phyloP scores from a whole-genome alignment of 2,888 invertebrate genomes.

The Noctuana brunneofusca region DNA sequence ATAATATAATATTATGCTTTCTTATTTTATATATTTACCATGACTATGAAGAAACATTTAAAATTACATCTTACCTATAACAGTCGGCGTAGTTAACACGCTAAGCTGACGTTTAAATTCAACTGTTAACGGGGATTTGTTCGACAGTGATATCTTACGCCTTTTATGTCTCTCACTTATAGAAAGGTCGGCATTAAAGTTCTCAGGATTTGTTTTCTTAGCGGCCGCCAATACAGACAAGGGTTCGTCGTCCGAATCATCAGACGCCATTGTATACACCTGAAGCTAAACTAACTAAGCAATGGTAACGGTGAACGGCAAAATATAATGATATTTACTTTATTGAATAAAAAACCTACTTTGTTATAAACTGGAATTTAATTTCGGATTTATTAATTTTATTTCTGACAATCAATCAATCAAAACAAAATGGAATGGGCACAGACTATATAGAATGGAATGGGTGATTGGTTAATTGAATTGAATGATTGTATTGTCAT shows the following conservation, averaged over 20 bases:
- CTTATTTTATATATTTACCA: not conserved
- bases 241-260: slow-evolving; percentile 77
- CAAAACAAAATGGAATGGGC: no score
- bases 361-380: not conserved
- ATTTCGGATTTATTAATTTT: no score
- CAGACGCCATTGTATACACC: slow-evolving; percentile 50
- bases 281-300: not conserved
- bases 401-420: not conserved
- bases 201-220: slow-evolving; percentile 55
- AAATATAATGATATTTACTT: not conserved
- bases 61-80: slow-evolving; percentile 42
- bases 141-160: slow-evolving; percentile 47
- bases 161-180: slow-evolving; percentile 40
- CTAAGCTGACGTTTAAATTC: slow-evolving; percentile 46
- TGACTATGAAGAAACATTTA: not conserved
- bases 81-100: slow-evolving; percentile 42
- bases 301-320: not conserved
- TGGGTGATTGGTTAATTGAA: no score
- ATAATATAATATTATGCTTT: no score
- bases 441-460: no score
- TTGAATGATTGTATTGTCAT: no score
- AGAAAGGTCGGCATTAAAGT: slow-evolving; percentile 39
- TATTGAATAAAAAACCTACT: not conserved
- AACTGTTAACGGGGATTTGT: slow-evolving; percentile 43
- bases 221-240: slow-evolving; percentile 65